phyloP scores from a whole-genome alignment of 1,140 invertebrate species.

The Battus philenor region DNA sequence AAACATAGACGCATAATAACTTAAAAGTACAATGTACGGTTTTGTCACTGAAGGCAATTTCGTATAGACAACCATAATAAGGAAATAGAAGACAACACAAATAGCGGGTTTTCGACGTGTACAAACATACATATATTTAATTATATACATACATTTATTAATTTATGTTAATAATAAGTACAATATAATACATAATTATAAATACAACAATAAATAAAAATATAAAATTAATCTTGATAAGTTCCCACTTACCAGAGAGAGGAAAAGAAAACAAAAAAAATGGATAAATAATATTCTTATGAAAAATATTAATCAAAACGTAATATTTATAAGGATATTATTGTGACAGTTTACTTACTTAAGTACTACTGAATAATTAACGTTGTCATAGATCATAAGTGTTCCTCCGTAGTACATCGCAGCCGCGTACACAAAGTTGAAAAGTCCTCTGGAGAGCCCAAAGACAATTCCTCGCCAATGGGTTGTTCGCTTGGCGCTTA shows the following conservation, averaged over 20 bases:
- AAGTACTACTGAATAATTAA: constrained; percentile 21
- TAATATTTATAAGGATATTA: not conserved
- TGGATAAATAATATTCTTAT: too few species aligned
- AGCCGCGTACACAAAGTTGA: constrained; percentile 28
- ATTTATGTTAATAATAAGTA: too few species aligned
- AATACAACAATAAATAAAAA: not conserved
- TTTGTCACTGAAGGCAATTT: too few species aligned
- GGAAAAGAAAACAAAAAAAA: too few species aligned
- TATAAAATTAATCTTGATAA: not conserved
- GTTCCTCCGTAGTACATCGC: constrained; percentile 26
- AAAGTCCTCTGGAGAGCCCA: constrained; percentile 26
- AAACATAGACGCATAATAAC: too few species aligned
- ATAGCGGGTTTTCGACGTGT: too few species aligned
- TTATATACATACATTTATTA: too few species aligned
- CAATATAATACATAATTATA: not conserved
- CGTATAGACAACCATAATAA: too few species aligned
- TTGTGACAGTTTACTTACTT: constrained; percentile 21
- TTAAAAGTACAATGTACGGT: too few species aligned
- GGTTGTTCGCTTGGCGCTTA: constrained; percentile 19
- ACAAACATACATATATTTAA: too few species aligned
- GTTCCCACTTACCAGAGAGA: too few species aligned
- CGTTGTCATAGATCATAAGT: constrained; percentile 23
- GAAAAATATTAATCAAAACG: not conserved
- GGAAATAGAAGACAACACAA: too few species aligned
- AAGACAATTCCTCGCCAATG: constrained; percentile 27